Evolutionary conservation across 92 coral and sea anemone genomes (phyloP).

Genomic region (Phymanthus crucifer): DNA sequence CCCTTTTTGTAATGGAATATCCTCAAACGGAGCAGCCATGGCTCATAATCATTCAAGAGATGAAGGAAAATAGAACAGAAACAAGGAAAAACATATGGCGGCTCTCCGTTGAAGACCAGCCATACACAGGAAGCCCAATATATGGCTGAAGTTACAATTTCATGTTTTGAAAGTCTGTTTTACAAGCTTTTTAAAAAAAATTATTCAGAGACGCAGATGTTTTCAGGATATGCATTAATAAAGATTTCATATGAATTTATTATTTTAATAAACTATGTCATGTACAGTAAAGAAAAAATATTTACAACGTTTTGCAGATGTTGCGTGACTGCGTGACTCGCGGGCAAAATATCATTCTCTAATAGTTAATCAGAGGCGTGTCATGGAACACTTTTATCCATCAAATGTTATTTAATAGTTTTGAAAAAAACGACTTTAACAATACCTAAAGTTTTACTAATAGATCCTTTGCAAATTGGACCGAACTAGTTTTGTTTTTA

Average conservation of each 20-base stretch:
- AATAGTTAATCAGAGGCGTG: neutral
- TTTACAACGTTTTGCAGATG: neutral
- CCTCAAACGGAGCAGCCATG: neutral
- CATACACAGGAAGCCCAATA: slow-evolving; percentile 5
- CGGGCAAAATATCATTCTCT: too few species aligned
- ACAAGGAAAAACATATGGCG: neutral
- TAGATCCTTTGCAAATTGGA: too few species aligned
- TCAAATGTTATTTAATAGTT: too few species aligned
- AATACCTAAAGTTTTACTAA: too few species aligned
- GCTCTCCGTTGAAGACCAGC: neutral
- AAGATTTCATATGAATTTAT: neutral
- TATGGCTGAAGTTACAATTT: neutral
- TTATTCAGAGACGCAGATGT: too few species aligned
- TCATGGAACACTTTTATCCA: neutral
- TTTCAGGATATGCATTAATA: too few species aligned
- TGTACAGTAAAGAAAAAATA: neutral
- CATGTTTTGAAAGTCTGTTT: neutral
- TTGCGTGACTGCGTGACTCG: neutral
- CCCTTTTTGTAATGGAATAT: neutral
- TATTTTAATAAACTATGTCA: neutral
- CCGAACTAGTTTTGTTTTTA: too few species aligned
- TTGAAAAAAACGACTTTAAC: too few species aligned
- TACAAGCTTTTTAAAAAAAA: neutral
- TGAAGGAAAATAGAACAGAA: neutral
- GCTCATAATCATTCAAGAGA: neutral